Conservation (phyloP, 2,888 invertebrate genomes). For the Nemotelus pantherinus region DNA sequence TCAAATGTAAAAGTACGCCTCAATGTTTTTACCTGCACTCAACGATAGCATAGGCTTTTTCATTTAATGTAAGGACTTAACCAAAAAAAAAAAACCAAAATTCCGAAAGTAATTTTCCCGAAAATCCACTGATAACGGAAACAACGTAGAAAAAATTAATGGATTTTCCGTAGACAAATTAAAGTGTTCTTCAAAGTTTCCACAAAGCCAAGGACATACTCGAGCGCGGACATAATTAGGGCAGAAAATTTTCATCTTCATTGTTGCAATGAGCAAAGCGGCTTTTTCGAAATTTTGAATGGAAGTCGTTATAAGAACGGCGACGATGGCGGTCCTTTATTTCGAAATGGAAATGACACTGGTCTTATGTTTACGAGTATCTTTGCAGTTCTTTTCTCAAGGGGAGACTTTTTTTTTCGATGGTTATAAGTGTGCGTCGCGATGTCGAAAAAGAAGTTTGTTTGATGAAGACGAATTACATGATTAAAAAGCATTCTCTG, state of each 20-base stretch:
- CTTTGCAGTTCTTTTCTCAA: neutral
- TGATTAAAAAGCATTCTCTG: conserved; percentile 49
- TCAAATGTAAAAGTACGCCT: too few relatives aligned
- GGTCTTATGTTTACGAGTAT: conserved; percentile 32
- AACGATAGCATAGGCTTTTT: too few relatives aligned
- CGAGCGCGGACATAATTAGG: conserved; percentile 47
- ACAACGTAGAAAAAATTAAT: conserved; percentile 39
- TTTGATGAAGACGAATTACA: conserved; percentile 51
- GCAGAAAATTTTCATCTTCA: conserved; percentile 41
- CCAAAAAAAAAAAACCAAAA: too few relatives aligned
- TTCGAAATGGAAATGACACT: conserved; percentile 35
- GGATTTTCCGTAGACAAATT: conserved; percentile 40
- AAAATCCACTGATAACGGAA: conserved; percentile 15
- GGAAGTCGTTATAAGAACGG: neutral
- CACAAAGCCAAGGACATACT: conserved; percentile 38
- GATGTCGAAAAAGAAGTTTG: conserved; percentile 40
- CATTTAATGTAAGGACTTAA: too few relatives aligned
- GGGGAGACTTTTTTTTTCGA: conserved; percentile 25
- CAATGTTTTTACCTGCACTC: too few relatives aligned
- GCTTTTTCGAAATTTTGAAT: conserved; percentile 24
- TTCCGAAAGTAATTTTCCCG: conserved; percentile 7
- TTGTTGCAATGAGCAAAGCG: neutral
- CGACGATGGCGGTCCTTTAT: conserved; percentile 21
- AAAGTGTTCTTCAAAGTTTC: conserved; percentile 33
- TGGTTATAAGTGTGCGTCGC: conserved; percentile 13